Conservation (phyloP, 2,797 vertebrate genomes). For the Enteromius fasciolatus region DNA sequence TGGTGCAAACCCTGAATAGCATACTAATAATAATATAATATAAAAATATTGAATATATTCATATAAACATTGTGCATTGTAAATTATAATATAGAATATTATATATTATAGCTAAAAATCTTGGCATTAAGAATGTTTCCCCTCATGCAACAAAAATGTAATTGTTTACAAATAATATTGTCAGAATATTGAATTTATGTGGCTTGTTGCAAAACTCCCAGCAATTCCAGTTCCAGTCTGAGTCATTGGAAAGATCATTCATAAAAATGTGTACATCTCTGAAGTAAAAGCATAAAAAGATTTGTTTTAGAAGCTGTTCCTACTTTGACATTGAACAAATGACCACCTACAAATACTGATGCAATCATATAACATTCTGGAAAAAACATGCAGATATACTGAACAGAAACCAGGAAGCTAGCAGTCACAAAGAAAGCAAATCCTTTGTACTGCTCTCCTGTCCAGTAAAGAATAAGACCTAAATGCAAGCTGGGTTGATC, state of each 20-base stretch:
- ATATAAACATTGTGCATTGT: background rate
- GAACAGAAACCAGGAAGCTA: background rate
- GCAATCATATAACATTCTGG: background rate
- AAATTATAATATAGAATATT: background rate
- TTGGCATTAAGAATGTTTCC: background rate
- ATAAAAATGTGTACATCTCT: background rate
- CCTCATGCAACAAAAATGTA: background rate
- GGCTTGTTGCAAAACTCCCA: background rate
- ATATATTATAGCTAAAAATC: background rate
- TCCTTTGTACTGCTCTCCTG: constrained; percentile 4
- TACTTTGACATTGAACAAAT: background rate
- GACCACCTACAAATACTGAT: background rate
- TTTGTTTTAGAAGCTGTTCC: background rate
- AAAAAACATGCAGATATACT: background rate
- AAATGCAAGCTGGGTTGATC: constrained; percentile 25
- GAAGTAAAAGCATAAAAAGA: background rate
- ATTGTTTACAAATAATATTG: background rate
- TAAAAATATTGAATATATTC: no score
- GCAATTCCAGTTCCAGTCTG: background rate
- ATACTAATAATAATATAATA: background rate
- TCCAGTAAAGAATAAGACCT: constrained; percentile 28
- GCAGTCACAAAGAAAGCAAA: background rate
- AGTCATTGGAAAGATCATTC: background rate
- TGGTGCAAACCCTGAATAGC: background rate
- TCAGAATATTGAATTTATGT: background rate